phyloP scores from a whole-genome alignment of 2,113 vertebrate species.

The Chaetodon auriga region DNA sequence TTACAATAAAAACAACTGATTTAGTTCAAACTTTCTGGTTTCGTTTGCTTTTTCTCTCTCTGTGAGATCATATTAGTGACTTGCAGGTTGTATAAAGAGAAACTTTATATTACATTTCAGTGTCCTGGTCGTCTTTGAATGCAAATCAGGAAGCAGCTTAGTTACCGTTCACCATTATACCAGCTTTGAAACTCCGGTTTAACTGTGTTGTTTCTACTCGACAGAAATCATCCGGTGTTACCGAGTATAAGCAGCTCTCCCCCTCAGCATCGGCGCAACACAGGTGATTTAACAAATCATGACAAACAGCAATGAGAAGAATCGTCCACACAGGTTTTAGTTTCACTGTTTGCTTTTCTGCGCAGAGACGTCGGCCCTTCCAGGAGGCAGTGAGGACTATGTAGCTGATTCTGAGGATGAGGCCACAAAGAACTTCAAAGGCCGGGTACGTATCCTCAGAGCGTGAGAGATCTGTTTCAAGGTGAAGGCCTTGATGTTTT shows the following conservation, averaged over 20 bases:
- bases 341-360: background rate
- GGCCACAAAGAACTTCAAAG: conserved; percentile 80
- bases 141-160: background rate
- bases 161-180: background rate
- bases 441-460: conserved; percentile 65
- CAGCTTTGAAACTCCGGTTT: background rate
- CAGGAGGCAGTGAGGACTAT: conserved; percentile 70
- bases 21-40: conserved; percentile 6
- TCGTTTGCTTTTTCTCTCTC: conserved; percentile 20
- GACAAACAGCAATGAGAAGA: background rate
- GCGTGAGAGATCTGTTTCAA: no score
- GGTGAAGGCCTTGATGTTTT: background rate
- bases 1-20: conserved; percentile 39
- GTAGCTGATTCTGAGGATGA: conserved; percentile 87
- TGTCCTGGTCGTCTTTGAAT: background rate
- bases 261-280: conserved; percentile 15
- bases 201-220: conserved; percentile 41
- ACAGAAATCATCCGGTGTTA: conserved; percentile 71
- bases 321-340: background rate
- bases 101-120: background rate
- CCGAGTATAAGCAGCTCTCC: conserved; percentile 26
- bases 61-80: background rate
- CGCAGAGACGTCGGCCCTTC: conserved; percentile 11
- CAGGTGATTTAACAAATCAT: conserved; percentile 70
- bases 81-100: no score